A percentile compares a stretch with the other conserved stretches of the same genome.
Evolutionary conservation across 1,140 invertebrate genomes (phyloP).

Genomic region (Drosophila erecta): DNA sequence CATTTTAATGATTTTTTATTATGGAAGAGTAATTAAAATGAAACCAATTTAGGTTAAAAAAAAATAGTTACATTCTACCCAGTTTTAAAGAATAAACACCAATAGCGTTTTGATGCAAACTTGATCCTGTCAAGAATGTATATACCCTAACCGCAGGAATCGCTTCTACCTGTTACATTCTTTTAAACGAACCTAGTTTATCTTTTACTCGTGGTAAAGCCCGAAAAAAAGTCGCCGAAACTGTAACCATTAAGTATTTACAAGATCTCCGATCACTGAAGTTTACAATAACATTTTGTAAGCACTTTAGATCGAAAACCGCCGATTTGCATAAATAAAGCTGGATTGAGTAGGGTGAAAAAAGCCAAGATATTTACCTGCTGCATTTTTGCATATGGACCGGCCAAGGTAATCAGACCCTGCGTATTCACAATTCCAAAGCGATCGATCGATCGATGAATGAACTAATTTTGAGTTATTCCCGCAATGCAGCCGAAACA

Average conservation of each 20-base stretch:
- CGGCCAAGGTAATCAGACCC: slow-evolving; percentile 56
- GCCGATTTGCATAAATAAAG: not conserved
- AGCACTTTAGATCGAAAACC: not conserved
- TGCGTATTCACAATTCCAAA: slow-evolving; percentile 66
- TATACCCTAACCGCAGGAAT: too few species aligned
- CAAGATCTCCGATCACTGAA: not conserved
- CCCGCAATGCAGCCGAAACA: slow-evolving; percentile 48
- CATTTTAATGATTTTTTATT: slow-evolving; percentile 7
- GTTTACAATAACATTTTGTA: slow-evolving; percentile 51
- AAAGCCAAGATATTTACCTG: slow-evolving; percentile 33
- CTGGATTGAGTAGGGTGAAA: slow-evolving; percentile 2
- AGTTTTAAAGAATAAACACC: too few species aligned
- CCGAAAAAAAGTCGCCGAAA: too few species aligned
- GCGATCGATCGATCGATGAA: slow-evolving; percentile 60
- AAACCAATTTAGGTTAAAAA: too few species aligned
- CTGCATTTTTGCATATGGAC: slow-evolving; percentile 52
- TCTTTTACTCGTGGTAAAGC: too few species aligned
- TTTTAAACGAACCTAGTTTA: too few species aligned
- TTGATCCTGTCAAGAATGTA: too few species aligned
- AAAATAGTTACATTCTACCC: too few species aligned
- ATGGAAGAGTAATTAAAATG: too few species aligned
- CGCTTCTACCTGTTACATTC: too few species aligned
- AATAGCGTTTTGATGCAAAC: too few species aligned
- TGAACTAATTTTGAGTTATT: slow-evolving; percentile 80
- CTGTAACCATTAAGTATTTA: slow-evolving; percentile 40